phyloP scores from a whole-genome alignment of 2,797 vertebrate species.

The Nothura maculosa region DNA sequence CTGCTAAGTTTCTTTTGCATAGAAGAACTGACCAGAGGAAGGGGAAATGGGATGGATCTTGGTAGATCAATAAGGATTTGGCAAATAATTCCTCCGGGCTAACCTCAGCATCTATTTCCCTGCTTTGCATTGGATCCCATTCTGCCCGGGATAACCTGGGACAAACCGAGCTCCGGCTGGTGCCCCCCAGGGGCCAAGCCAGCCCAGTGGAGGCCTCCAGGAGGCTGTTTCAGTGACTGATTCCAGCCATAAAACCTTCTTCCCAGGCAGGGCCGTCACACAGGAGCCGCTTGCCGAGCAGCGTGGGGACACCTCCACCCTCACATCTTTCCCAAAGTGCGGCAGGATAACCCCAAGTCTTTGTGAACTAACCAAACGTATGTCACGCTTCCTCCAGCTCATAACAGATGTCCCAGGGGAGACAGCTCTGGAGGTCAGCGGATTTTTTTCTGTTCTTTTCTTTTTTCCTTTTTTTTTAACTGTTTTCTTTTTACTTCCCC shows the following conservation, averaged over 20 bases:
- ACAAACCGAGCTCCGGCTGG: neutral
- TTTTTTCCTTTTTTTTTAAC: neutral
- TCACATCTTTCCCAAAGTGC: conserved; percentile 32
- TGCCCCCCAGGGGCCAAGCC: neutral
- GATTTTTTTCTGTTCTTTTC: neutral
- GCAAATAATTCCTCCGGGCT: neutral
- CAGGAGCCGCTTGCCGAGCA: rapidly evolving
- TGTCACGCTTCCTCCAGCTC: conserved; percentile 50
- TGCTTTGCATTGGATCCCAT: rapidly evolving
- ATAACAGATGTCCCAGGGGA: conserved; percentile 48
- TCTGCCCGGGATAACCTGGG: neutral
- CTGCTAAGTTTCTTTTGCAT: rapidly evolving
- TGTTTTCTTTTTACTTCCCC: neutral
- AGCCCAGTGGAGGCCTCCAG: neutral
- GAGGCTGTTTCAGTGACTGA: neutral
- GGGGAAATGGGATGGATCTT: neutral
- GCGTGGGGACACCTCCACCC: neutral
- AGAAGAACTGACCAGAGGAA: neutral
- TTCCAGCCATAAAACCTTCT: neutral
- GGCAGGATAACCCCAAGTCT: neutral
- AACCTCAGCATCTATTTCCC: neutral
- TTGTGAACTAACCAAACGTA: conserved; percentile 29
- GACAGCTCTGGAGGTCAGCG: conserved; percentile 16
- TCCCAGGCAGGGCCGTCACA: neutral
- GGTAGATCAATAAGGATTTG: rapidly evolving